phyloP scores from a whole-genome alignment of 92 coral and sea anemone genomes.

The Parazoanthus swiftii region DNA sequence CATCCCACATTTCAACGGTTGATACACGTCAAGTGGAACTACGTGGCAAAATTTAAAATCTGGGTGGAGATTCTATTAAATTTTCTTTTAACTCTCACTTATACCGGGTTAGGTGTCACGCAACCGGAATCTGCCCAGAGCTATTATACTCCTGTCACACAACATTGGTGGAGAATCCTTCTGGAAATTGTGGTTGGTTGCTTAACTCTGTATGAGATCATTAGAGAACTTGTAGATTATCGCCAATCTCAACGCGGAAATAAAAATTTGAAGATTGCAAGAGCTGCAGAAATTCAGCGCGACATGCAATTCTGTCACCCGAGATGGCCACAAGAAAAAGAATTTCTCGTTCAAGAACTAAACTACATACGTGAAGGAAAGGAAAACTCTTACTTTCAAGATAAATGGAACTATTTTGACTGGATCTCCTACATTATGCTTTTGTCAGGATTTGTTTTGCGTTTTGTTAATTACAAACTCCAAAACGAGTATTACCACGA shows the following conservation, averaged over 20 bases:
- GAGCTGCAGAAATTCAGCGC: constrained; percentile 53
- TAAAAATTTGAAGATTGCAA: constrained; percentile 49
- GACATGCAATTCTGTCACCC: constrained; percentile 71
- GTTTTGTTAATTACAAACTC: constrained; percentile 36
- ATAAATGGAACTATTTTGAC: constrained; percentile 67
- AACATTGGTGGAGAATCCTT: constrained; percentile 61
- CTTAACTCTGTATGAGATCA: constrained; percentile 57
- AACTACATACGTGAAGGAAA: constrained; percentile 39
- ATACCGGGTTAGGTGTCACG: constrained; percentile 57
- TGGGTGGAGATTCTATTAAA: constrained; percentile 63
- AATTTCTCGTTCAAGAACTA: constrained; percentile 47
- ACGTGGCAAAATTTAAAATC: constrained; percentile 49
- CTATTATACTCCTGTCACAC: constrained; percentile 53
- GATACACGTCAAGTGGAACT: constrained; percentile 71
- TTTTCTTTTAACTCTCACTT: constrained; percentile 53
- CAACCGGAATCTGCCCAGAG: constrained; percentile 44
- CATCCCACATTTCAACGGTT: constrained; percentile 75
- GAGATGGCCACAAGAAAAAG: constrained; percentile 63
- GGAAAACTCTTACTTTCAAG: constrained; percentile 57
- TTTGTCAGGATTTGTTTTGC: constrained; percentile 40
- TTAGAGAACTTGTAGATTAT: constrained; percentile 60
- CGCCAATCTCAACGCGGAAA: constrained; percentile 48
- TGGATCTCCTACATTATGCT: constrained; percentile 62
- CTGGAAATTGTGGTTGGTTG: constrained; percentile 52
- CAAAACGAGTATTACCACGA: constrained; percentile 25